Percentiles rank a stretch among this genome's conserved stretches.
Conservation (phyloP, 2,113 vertebrate species). For the Thalassoma bifasciatum region DNA sequence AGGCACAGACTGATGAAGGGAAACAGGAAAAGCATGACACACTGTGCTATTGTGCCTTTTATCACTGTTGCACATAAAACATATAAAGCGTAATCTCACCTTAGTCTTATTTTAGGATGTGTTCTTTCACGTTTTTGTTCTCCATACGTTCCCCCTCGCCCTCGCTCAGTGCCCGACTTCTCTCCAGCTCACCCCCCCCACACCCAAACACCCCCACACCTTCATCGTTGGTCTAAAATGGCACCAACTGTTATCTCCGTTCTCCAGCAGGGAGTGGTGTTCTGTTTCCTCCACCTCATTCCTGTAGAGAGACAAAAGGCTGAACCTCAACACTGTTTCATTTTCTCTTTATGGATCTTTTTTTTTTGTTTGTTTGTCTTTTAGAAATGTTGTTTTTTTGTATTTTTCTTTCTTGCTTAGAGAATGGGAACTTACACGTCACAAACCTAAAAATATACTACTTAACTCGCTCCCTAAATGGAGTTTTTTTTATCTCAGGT, state of each 20-base stretch:
- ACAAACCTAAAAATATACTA: slow-evolving; percentile 77
- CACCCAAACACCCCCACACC: slow-evolving; percentile 4
- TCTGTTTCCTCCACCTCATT: slow-evolving; percentile 61
- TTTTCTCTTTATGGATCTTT: slow-evolving; percentile 64
- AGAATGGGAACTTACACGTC: slow-evolving; percentile 68
- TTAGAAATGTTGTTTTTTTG: slow-evolving; percentile 54
- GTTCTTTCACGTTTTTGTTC: slow-evolving; percentile 40
- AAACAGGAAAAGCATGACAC: slow-evolving; percentile 76
- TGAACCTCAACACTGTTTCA: slow-evolving; percentile 75
- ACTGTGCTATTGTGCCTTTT: slow-evolving; percentile 84
- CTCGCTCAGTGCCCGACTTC: not conserved
- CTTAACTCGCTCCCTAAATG: slow-evolving; percentile 75
- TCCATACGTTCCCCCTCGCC: slow-evolving; percentile 7
- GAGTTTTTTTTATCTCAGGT: slow-evolving; percentile 86
- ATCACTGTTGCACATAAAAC: slow-evolving; percentile 78
- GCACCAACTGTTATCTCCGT: slow-evolving; percentile 70
- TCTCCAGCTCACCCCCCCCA: slow-evolving; percentile 39
- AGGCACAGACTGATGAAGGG: slow-evolving; percentile 61
- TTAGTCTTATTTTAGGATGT: slow-evolving; percentile 68
- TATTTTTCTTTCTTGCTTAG: slow-evolving; percentile 62
- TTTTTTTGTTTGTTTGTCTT: slow-evolving; percentile 69
- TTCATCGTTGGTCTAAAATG: slow-evolving; percentile 59
- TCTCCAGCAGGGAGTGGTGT: slow-evolving; percentile 70
- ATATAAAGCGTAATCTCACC: slow-evolving; percentile 63
- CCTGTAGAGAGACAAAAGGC: slow-evolving; percentile 69